phyloP scores from a whole-genome alignment of 2,888 invertebrate species.

The Nomada fabriciana region DNA sequence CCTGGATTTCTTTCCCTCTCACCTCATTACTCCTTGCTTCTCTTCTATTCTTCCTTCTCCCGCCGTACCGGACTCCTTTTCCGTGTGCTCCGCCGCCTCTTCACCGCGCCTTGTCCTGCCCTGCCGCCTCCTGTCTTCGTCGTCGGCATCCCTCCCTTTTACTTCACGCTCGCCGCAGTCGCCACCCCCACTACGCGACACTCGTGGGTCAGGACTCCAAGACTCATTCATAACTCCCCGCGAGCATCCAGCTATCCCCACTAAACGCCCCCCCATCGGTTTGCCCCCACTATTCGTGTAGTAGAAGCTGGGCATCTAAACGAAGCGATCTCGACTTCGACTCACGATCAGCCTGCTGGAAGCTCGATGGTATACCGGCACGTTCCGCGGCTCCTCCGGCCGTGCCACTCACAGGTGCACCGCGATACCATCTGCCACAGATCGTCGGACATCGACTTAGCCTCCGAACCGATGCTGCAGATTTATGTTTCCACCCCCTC shows the following conservation, averaged over 20 bases:
- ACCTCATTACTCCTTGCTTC: conserved; percentile 56
- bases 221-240: conserved; percentile 83
- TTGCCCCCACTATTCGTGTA: conserved; percentile 54
- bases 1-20: conserved; percentile 2
- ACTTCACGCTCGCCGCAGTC: conserved; percentile 63
- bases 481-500: not conserved
- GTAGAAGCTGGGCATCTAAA: conserved; percentile 57
- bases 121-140: conserved; percentile 52
- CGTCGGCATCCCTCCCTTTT: conserved; percentile 49
- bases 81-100: conserved; percentile 28
- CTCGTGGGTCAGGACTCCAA: conserved; percentile 68
- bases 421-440: conserved; percentile 42
- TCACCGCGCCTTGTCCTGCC: conserved; percentile 7
- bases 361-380: conserved; percentile 46
- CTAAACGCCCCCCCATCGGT: conserved; percentile 45
- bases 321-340: conserved; percentile 54
- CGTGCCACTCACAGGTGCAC: conserved; percentile 55
- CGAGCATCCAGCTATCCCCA: conserved; percentile 59
- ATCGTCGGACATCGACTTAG: conserved; percentile 26
- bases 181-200: conserved; percentile 62
- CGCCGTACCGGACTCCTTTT: conserved; percentile 28
- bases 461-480: conserved; percentile 1
- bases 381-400: conserved; percentile 46
- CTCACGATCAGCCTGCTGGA: conserved; percentile 51
- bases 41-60: conserved; percentile 47